A percentile compares a stretch with the other conserved stretches of the same genome.
Conservation (phyloP, 2,888 invertebrate species). For the Dasysyrphus tricinctus region DNA sequence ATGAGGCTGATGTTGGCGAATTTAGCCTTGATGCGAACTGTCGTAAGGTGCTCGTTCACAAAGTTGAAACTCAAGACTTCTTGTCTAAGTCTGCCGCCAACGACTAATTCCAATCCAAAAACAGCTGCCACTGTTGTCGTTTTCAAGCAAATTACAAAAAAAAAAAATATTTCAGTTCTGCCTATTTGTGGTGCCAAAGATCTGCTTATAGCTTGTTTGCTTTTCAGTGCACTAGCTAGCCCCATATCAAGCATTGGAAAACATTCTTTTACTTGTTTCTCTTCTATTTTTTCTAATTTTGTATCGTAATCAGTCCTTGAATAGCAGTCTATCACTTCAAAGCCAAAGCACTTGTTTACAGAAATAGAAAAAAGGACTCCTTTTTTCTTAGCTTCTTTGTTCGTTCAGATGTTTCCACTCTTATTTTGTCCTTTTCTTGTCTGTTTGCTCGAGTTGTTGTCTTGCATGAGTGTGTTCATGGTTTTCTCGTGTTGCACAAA, state of each 20-base stretch:
- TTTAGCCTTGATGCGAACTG: no score
- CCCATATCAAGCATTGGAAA: conserved; percentile 14
- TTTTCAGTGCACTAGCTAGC: background rate
- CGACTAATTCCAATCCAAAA: no score
- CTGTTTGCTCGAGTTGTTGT: conserved; percentile 40
- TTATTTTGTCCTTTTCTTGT: conserved; percentile 34
- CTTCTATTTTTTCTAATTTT: background rate
- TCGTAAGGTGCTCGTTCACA: no score
- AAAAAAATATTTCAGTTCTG: background rate
- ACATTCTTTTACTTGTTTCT: conserved; percentile 20
- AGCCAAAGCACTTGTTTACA: conserved; percentile 35
- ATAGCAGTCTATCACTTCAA: conserved; percentile 51
- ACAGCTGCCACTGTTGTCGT: no score
- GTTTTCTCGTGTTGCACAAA: conserved; percentile 38
- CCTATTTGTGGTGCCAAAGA: conserved; percentile 27
- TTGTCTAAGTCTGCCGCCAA: no score
- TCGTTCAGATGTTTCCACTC: conserved; percentile 29
- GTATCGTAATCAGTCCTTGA: conserved; percentile 53
- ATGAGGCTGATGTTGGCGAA: no score
- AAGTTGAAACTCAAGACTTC: no score
- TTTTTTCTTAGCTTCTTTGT: conserved; percentile 61
- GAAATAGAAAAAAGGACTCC: conserved; percentile 14
- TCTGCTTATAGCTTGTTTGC: conserved; percentile 1
- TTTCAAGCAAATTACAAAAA: no score
- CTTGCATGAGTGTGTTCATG: conserved; percentile 49